Base-by-base conservation (phyloP, 2,888 invertebrate genomes). In the Vesta saturnalis region DNA sequence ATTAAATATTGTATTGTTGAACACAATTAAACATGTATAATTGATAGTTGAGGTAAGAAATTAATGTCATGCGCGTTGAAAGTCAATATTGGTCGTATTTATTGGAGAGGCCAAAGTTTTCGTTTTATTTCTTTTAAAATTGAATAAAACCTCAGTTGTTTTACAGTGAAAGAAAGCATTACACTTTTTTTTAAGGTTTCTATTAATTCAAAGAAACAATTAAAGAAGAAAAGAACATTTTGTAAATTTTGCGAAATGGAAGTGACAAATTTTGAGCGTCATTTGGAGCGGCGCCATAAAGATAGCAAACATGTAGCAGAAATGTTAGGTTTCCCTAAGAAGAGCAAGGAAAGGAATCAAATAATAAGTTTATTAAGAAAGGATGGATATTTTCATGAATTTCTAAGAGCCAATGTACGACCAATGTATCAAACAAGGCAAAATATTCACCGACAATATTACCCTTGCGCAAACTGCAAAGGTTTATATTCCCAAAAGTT, bases 221-320 rank as follows among this genome's bases (percentile, higher is more conserved):
- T n/a, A 30, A 60, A 49, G 10, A 60, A 60, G 49, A 47, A 49
- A 22, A 54, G 16, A 35, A 61, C 54, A 15, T 21, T 35, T 10
- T 61, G 61, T 30, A 52, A 61, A 35, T 61, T 35, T n/a, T 61
- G 61, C 10, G 6, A 30, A 30, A 6, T 10, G 10, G 30, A 30
- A 30, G 30, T 30, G 6, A 30, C 30, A 30, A 63, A 63, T 57
- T 63, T 63, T 57, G 57, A 57, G 43, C 18, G 61, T n/a, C 63
- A 63, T 57, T 57, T 57, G 16, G 43, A 19, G 4, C 6, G 63
- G n/a, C 19, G 56, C 23, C 63, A 63, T 22, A 12, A 3, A n/a
- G 56, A 56, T 16, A 43, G 46, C 21, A 56, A 63, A 16, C 19
- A 43, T n/a, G 56, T 63, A 6, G 6, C 6, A 30, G 10, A 30